Base-by-base conservation (phyloP, 2,888 invertebrate species). In the Mesochorus sp. region DNA sequence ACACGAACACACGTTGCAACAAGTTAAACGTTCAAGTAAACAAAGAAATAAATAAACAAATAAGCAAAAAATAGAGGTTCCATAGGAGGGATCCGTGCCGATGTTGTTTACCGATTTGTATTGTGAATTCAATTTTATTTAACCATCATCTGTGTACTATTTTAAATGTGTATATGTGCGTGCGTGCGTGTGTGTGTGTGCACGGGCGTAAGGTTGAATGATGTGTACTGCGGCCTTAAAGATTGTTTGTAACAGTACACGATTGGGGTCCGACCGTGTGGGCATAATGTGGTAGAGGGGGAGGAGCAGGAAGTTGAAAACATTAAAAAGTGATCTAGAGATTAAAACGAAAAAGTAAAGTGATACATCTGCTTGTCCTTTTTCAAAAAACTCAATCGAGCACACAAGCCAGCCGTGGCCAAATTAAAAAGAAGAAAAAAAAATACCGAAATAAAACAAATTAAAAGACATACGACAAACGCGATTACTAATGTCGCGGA, bases 181-280 rank as follows among this genome's bases (percentile, higher is more conserved):
- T 61, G 72, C 31, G 31, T 67, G 80, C 49, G 37, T 39, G 59
- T 53, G 28, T 70, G 37, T n/a, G n/a, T n/a, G n/a, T n/a, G n/a
- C n/a, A n/a, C n/a, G n/a, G n/a, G n/a, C n/a, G n/a, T n/a, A n/a
- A n/a, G n/a, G n/a, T n/a, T n/a, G n/a, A n/a, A n/a, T n/a, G 37
- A 59, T 70, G 70, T 81, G 81, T 81, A 84, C 80, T 80, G 84
- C 82, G 84, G 84, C 84, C 84, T 84, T 84, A 84, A 83, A 81
- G 82, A 77, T 82, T 83, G 83, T 83, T 83, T 82, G 82, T 83
- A 80, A 79, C 79, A 74, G 80, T 79, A 72, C 76, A 74, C 68
- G 74, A 62, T 62, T 57, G 68, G 37, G 42, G 39, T 28, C 10
- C 61, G 49, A 24, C 49, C 49, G 49, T 49, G 37, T 12, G 10